Conservation (phyloP, 2,797 vertebrate genomes). For the Apogon hyalosoma region DNA sequence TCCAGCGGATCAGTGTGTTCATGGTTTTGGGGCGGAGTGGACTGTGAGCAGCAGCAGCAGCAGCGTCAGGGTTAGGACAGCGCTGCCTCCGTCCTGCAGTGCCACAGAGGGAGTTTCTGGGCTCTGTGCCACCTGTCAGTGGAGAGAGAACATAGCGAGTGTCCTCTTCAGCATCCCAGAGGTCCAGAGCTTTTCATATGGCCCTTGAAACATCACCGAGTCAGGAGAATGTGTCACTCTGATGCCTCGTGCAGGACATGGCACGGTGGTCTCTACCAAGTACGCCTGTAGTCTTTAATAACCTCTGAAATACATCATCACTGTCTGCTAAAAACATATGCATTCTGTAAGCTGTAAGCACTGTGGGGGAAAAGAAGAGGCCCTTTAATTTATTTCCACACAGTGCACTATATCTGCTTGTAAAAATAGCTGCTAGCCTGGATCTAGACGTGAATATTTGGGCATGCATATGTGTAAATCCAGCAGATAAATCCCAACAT, state of each 20-base stretch:
- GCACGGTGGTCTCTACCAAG: conserved; percentile 8
- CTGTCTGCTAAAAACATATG: conserved; percentile 6
- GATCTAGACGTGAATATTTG: conserved; percentile 22
- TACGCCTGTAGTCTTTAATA: conserved; percentile 6
- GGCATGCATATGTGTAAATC: conserved; percentile 23
- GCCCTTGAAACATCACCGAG: conserved; percentile 33
- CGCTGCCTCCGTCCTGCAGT: conserved; percentile 45
- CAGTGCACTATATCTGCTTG: conserved; percentile 17
- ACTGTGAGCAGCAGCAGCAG: conserved; percentile 33
- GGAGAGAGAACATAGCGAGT: conserved; percentile 47
- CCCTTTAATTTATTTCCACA: conserved; percentile 17
- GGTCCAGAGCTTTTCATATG: conserved; percentile 40
- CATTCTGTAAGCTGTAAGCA: neutral
- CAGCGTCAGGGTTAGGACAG: conserved; percentile 29
- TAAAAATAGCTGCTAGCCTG: conserved; percentile 38
- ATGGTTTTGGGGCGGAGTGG: conserved; percentile 9
- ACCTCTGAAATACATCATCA: conserved; percentile 23
- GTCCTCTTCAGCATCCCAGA: conserved; percentile 55
- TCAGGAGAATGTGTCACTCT: conserved; percentile 24
- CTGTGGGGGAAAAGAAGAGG: conserved; percentile 10
- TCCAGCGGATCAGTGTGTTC: conserved; percentile 1
- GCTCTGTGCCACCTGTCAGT: conserved; percentile 59
- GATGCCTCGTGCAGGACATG: neutral
- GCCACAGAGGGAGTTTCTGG: conserved; percentile 46
- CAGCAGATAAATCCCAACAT: conserved; percentile 35